phyloP scores from a whole-genome alignment of 2,113 vertebrate genomes.

The Podarcis cretensis region DNA sequence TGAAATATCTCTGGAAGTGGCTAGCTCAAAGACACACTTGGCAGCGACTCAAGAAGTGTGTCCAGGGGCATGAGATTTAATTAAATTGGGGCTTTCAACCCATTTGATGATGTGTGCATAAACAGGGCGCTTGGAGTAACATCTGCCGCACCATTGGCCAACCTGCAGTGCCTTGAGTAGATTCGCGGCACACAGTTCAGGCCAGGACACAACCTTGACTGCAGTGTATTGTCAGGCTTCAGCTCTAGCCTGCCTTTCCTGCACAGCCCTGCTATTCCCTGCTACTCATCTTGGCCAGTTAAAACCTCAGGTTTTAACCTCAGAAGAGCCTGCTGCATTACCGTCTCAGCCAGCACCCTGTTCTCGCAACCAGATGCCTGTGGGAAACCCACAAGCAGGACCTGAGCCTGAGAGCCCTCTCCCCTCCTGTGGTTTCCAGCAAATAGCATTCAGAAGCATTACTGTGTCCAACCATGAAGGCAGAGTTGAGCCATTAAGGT shows the following conservation, averaged over 20 bases:
- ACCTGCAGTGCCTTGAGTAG: neutral
- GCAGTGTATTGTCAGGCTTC: neutral
- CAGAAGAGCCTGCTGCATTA: too few species aligned
- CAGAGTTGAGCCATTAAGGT: too few species aligned
- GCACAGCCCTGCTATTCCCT: too few species aligned
- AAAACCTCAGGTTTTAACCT: neutral
- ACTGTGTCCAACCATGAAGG: too few species aligned
- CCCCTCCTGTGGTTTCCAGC: too few species aligned
- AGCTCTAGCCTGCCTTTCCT: neutral
- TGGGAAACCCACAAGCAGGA: too few species aligned
- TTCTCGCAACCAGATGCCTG: too few species aligned
- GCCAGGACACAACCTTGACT: neutral
- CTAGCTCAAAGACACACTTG: neutral
- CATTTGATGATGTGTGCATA: too few species aligned
- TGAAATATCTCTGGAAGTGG: slow-evolving; percentile 12
- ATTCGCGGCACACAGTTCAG: too few species aligned
- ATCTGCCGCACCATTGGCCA: neutral
- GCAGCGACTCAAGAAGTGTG: neutral
- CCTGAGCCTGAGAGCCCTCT: too few species aligned
- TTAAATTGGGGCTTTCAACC: neutral
- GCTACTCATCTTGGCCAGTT: neutral
- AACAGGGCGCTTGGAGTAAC: neutral
- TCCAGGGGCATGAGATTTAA: neutral
- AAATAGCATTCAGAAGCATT: too few species aligned
- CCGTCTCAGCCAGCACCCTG: too few species aligned